Base-by-base conservation (phyloP, 2,113 vertebrate genomes). In the Machaerirhynchus nigripectus region DNA sequence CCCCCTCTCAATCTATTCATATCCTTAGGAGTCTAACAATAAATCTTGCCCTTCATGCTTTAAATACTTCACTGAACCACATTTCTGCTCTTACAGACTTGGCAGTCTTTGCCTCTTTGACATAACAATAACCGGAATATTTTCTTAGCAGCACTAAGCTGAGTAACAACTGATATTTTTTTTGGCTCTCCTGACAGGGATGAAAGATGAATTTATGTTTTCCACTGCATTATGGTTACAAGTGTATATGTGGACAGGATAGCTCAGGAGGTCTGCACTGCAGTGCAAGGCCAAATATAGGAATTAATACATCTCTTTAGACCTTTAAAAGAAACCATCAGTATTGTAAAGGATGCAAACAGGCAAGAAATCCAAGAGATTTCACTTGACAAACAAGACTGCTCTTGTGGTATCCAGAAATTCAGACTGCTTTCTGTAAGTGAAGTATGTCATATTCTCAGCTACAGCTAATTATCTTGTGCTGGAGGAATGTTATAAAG, bases 41-140 rank as follows among this genome's bases (percentile, higher is more conserved):
- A 90, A 95, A 63, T 56, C 71, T 80, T 87, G 77, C 76, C 78
- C 87, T 95, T 95, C 61, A 70, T 60, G 65, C 35, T 93, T 83
- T 89, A 83, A 96, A 91, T 91, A 82, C 42, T 93, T 96, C 61
- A 85, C 67, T 61, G 53, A 96, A 96, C 55, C 86, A 68, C 79
- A 87, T 81, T 88, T 91, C 40, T 95, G 75, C 88, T 87, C 61
- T 95, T 90, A 77, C 28, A 77, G 85, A 90, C 89, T 93, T 93
- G 69, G 77, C 90, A 86, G 87, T 83, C 67, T 96, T 90, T 86
- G 28, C 78, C 52, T 77, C 84, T 83, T 94, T 90, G 65, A 93
- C 68, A 85, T 83, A 96, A 92, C 84, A 97, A 91, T 84, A 93
- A 91, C 55, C 7, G 15, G 46, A 95, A 96, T 79, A 81, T 96